These are phyloP conservation scores for Anthonomus grandis DNA, from an alignment of 1,140 invertebrate genomes.

Conservation along the genomic window DNA sequence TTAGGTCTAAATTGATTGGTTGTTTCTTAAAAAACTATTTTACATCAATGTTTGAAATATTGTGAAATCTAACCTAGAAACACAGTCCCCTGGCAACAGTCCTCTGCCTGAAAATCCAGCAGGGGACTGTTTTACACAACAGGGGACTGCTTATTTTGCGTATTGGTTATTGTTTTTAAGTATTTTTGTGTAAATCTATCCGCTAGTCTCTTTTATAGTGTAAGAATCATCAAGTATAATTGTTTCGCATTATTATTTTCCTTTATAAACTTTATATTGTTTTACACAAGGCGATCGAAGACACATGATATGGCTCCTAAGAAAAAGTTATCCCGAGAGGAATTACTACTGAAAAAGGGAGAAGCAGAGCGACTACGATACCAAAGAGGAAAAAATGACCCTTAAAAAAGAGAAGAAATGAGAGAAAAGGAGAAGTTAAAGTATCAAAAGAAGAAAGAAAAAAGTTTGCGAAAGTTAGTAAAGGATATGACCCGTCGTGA, in stretches of 20 bases:
- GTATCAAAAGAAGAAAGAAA: constrained; percentile 32
- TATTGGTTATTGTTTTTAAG: constrained; percentile 1
- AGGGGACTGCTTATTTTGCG: background rate
- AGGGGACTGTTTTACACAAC: constrained; percentile 3
- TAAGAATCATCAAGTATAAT: background rate
- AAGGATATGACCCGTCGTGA: constrained; percentile 30
- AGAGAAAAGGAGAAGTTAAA: constrained; percentile 34
- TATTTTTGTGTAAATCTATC: background rate
- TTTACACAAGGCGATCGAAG: too few relatives aligned
- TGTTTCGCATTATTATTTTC: background rate
- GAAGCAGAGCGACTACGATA: constrained; percentile 33
- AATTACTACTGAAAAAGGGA: constrained; percentile 29
- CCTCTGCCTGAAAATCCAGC: constrained; percentile 2
- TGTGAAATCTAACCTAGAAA: background rate
- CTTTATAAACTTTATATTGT: too few relatives aligned
- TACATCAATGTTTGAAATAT: too few relatives aligned
- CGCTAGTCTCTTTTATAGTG: background rate
- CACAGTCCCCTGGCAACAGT: constrained; percentile 2
- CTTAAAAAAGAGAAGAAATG: constrained; percentile 35
- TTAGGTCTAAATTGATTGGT: too few relatives aligned
- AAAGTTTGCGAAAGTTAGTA: constrained; percentile 28
- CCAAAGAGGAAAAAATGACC: constrained; percentile 33
- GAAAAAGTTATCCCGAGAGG: too few relatives aligned
- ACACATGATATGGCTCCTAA: constrained; percentile 2
- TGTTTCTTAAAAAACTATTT: too few relatives aligned